These are phyloP conservation scores for Drosophila albomicans DNA, from an alignment of 1,140 invertebrate genomes.

Conservation along the genomic window DNA sequence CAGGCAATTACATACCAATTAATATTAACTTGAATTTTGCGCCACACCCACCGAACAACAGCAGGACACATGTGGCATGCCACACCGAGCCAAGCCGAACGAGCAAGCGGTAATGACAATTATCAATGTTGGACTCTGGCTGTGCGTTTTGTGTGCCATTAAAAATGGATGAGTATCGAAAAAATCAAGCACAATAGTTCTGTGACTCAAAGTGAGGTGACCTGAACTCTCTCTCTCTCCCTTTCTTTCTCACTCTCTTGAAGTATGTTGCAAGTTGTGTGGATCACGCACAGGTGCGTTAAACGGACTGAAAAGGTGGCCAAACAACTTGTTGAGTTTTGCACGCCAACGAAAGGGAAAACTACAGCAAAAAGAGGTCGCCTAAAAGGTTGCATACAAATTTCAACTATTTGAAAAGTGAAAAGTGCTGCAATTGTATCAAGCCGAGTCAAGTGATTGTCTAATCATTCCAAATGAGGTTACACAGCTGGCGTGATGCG, in stretches of 20 bases:
- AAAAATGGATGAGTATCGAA: slow-evolving; percentile 64
- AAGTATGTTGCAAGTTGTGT: not conserved
- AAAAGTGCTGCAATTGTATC: slow-evolving; percentile 26
- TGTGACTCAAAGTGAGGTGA: too few species aligned
- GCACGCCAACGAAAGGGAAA: slow-evolving; percentile 1
- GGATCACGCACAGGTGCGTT: slow-evolving; percentile 37
- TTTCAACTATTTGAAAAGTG: not conserved
- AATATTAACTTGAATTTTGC: slow-evolving; percentile 24
- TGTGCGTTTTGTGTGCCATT: slow-evolving; percentile 38
- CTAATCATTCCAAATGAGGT: slow-evolving; percentile 23
- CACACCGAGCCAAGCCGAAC: not conserved
- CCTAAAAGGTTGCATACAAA: not conserved
- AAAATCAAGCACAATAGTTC: slow-evolving; percentile 42
- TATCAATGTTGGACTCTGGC: not conserved
- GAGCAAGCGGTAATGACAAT: not conserved
- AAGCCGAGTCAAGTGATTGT: slow-evolving; percentile 7
- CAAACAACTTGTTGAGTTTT: slow-evolving; percentile 34
- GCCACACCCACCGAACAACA: not conserved
- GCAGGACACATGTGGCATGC: slow-evolving; percentile 8
- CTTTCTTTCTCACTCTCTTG: too few species aligned
- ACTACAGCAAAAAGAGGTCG: too few species aligned
- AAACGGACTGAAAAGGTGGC: not conserved
- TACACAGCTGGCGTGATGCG: slow-evolving; percentile 45
- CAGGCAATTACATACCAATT: slow-evolving; percentile 36
- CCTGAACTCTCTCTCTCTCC: too few species aligned